Conservation (phyloP, 2,888 invertebrate genomes). For the Cyaniris semiargus region DNA sequence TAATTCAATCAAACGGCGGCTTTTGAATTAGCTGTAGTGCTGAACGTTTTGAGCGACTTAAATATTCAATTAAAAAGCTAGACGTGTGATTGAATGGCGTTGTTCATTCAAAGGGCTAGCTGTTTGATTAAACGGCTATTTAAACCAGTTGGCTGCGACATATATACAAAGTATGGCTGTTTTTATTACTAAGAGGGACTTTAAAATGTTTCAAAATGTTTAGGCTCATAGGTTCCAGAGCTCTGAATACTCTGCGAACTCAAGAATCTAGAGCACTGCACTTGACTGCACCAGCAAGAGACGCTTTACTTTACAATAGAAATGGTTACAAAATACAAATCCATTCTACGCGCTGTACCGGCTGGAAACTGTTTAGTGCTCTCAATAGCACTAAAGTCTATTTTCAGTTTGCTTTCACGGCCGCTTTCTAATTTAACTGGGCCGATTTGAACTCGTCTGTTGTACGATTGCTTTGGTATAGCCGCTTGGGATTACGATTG, state of each 20-base stretch:
- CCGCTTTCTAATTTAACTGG: slow-evolving; percentile 31
- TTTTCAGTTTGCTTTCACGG: slow-evolving; percentile 31
- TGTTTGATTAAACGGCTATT: too few species aligned
- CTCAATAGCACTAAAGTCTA: slow-evolving; percentile 3
- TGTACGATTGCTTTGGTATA: background rate
- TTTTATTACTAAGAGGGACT: too few species aligned
- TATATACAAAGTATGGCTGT: too few species aligned
- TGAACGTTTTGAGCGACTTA: too few species aligned
- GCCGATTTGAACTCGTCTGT: slow-evolving; percentile 16
- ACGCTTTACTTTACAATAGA: background rate
- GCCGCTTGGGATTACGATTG: background rate
- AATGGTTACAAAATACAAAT: background rate
- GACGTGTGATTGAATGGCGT: too few species aligned
- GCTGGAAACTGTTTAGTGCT: background rate
- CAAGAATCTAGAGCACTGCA: background rate
- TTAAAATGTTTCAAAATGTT: too few species aligned
- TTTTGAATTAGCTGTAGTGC: too few species aligned
- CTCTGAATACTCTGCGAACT: too few species aligned
- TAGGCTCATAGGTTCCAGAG: background rate
- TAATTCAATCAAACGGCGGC: too few species aligned
- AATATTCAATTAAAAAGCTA: too few species aligned
- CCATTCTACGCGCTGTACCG: background rate
- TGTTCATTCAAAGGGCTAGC: too few species aligned
- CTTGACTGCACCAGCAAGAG: background rate
- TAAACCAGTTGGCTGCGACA: too few species aligned